Base-by-base conservation (phyloP, 2,888 invertebrate species). In the Petrolisthes cinctipes region DNA sequence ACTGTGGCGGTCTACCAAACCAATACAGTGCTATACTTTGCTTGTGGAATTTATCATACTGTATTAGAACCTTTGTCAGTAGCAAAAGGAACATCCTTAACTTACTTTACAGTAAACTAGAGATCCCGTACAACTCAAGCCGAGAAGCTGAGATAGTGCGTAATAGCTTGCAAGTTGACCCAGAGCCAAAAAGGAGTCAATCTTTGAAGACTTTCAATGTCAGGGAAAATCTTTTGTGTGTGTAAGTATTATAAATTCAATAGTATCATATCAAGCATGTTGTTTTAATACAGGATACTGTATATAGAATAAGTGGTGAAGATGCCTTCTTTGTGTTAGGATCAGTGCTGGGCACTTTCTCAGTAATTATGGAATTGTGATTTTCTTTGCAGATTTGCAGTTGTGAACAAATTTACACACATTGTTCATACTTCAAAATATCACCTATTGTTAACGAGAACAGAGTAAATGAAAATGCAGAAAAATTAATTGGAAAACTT, bases 111-210 rank as follows among this genome's bases (percentile, higher is more conserved):
- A 88, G 87, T 68, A 88, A 54, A 56, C 37, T 88, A n/a, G 87
- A 88, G 14, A 54, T 88, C 37, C 87, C 87, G 0, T 88, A 80
- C 66, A 88, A 81, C 84, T 80, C 76, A 17, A 84, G 76, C 53
- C 81, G 85, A 73, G 89, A 89, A 82, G 89, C 89, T 68, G 84
- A 86, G 56, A 82, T 89, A 54, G 86, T 85, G 14, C 54, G 86
- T 6, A 86, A 86, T 37, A 85, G 82, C 76, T 56, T 89, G 53
- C 83, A 82, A 71, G 89, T 89, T 11, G 89, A 89, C 61, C 80
- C 82, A 37, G 89, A 89, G 61, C 89, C 89, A n/a, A 89, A 85
- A 79, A 86, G 89, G 66, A 79, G 89, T 54, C 85, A 82, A 5
- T 86, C 89, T 17, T 61, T 57, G 9, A 89, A 89, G 51, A 68